Evolutionary conservation across 2,113 vertebrate genomes (phyloP), one percentile per base, ranked within the genome.

Genomic region (Tragelaphus scriptus): DNA sequence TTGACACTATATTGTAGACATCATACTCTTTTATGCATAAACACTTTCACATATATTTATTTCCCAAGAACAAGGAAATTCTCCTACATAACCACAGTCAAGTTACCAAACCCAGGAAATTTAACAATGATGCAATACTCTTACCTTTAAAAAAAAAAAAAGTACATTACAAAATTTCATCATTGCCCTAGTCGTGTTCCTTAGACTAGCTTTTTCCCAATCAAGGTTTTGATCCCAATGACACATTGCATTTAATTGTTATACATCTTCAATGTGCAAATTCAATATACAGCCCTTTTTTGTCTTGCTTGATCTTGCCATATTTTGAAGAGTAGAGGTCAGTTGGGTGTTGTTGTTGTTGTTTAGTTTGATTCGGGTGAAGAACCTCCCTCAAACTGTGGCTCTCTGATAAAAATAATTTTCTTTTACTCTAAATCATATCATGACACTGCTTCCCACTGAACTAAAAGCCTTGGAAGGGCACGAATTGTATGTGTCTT

Each of bases 91-190:
- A 88, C 26, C 14, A 81, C 23, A 82, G 47, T 32, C 71, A 30
- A 36, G 25, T 75, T 82, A 28, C 25, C 32, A 36, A 61, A 94
- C 36, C 53, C 80, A 44, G 92, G 86, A 55, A 92, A 85, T 77
- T 81, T 90, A 75, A 71, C 90, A 77, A 19, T 13, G 47, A 82
- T 63, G 36, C 25, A 53, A 44, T 17, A 28, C 25, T 49, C 47
- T 77, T 87, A 68, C 68, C 88, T 61, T 61, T 85, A 88, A 95
- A 56, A 44, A 44, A 28, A 92, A 91, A 81, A 59, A 32, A 5
- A 25, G n/a, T 75, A 21, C 15, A 44, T 58, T 91, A 15, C 11
- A 32, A 25, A 68, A 81, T 53, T 26, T 80, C 40, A 10, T 71
- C 30, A 40, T 68, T 89, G 19, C 68, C 92, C 77, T 59, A 47